These are phyloP conservation scores for Dendropsophus ebraccatus DNA, from an alignment of 2,113 vertebrate species.

Conservation along the genomic window DNA sequence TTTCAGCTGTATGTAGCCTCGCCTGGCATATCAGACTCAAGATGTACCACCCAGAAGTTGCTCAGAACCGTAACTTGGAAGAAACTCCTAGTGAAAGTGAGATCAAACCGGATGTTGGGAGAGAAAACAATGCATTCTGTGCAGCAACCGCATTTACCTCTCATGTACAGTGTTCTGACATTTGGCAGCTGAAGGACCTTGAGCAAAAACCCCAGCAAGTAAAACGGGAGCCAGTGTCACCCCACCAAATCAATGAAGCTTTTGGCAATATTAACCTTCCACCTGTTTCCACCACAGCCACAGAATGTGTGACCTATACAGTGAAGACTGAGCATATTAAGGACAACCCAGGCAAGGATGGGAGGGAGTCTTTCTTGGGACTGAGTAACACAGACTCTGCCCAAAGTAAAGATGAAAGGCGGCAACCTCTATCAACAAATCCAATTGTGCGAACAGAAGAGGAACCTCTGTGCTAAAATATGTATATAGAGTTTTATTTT, in stretches of 20 bases:
- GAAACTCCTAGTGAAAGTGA: slow-evolving; percentile 66
- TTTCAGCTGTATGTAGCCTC: slow-evolving; percentile 95
- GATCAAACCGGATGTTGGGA: slow-evolving; percentile 67
- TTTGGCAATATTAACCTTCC: slow-evolving; percentile 67
- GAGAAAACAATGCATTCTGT: slow-evolving; percentile 67
- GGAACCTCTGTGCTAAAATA: slow-evolving; percentile 84
- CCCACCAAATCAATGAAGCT: slow-evolving; percentile 70
- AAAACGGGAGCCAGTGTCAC: slow-evolving; percentile 73
- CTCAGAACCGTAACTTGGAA: slow-evolving; percentile 69
- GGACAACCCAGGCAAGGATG: slow-evolving; percentile 70
- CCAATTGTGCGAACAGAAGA: slow-evolving; percentile 81
- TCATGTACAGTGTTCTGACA: slow-evolving; percentile 71
- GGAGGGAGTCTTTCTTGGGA: slow-evolving; percentile 70
- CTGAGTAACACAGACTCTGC: slow-evolving; percentile 77
- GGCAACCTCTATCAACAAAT: slow-evolving; percentile 75
- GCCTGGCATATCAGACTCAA: slow-evolving; percentile 93
- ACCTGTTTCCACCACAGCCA: slow-evolving; percentile 71
- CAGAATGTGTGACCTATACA: slow-evolving; percentile 69
- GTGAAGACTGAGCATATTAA: slow-evolving; percentile 70
- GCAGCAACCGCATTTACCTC: slow-evolving; percentile 67
- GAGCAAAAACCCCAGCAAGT: slow-evolving; percentile 68
- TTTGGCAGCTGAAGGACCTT: slow-evolving; percentile 67
- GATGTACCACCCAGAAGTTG: slow-evolving; percentile 82
- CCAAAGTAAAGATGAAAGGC: slow-evolving; percentile 80
- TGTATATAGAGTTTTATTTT: slow-evolving; percentile 84